Evolutionary conservation across 2,888 invertebrate species (phyloP), one percentile per base, ranked within the genome.

Genomic region (Drosophila mettleri): DNA sequence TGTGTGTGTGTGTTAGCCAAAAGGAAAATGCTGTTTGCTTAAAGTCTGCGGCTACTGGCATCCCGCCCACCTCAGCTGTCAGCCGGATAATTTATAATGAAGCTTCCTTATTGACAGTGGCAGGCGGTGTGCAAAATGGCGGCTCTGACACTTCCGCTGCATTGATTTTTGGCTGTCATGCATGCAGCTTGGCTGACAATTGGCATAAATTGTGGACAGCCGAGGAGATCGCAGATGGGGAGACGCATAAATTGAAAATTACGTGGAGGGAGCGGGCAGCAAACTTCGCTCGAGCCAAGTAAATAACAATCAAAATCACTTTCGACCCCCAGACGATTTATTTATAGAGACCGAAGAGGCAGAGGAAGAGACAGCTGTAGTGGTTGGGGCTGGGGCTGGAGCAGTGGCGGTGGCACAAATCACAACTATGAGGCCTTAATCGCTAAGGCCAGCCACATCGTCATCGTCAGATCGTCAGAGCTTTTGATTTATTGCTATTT

Each of bases 251-350:
- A 74, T 78, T 77, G 78, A 78, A 71, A 69, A 69, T 78, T 58
- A 73, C 54, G 38, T 33, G 58, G 36, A 34, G 20, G 61, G 57
- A n/a, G 20, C 20, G 29, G 49, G 27, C 31, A n/a, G 29, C 61
- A 48, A 16, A 45, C 43, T 9, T 5, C 16, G 36, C 29, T 51
- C 10, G 10, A 29, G 33, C 61, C 65, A 84, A 79, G 77, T 33
- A 85, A 86, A 88, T 86, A 84, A 79, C 85, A 79, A 86, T 77
- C 82, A 81, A 83, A 88, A 87, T 88, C 87, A 85, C 85, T 88
- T 85, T 79, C 74, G 85, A 86, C 87, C 85, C 70, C 85, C 69
- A 81, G 73, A 69, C 89, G 69, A 88, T 86, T 88, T 88, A 80
- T 57, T 49, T 45, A 43, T 48, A 59, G 43, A 38, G 51, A 33